A percentile compares a stretch with the other conserved stretches of the same genome.
These are phyloP conservation scores for Apus apus DNA, from an alignment of 2,113 vertebrate species.

Conservation along the genomic window DNA sequence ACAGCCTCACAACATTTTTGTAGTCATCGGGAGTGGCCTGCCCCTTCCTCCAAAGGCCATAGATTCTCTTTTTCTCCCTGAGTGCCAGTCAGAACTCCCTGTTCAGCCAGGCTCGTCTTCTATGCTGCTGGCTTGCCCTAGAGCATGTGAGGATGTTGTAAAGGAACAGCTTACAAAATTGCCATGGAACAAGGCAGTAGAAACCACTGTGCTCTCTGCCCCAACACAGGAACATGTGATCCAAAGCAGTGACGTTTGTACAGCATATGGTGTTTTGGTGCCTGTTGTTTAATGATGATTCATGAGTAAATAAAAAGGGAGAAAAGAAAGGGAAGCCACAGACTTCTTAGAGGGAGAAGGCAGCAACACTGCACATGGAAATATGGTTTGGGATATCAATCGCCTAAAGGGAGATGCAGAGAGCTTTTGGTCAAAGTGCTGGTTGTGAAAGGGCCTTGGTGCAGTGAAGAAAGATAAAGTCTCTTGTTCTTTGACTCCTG, in stretches of 20 bases:
- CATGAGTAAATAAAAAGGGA: not conserved
- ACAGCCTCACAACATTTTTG: too few species aligned
- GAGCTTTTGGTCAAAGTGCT: not conserved
- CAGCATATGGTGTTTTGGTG: not conserved
- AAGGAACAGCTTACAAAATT: not conserved
- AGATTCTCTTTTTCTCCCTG: too few species aligned
- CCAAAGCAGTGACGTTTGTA: not conserved
- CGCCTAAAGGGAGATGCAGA: not conserved
- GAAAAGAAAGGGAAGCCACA: not conserved
- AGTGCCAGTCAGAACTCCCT: too few species aligned
- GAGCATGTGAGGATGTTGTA: not conserved
- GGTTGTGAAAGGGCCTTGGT: not conserved
- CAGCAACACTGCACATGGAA: not conserved
- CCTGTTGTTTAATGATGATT: not conserved
- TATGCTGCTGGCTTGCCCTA: too few species aligned
- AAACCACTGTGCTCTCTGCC: accelerated
- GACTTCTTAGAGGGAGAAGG: not conserved
- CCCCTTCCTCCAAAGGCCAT: too few species aligned
- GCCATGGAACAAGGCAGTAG: not conserved
- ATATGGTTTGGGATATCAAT: not conserved
- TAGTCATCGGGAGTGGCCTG: too few species aligned
- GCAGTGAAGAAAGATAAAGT: not conserved
- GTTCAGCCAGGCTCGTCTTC: too few species aligned
- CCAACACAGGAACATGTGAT: not conserved
- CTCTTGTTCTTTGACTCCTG: not conserved